Evolutionary conservation across 2,888 invertebrate species (phyloP).

Genomic region (Metacarcinus magister): DNA sequence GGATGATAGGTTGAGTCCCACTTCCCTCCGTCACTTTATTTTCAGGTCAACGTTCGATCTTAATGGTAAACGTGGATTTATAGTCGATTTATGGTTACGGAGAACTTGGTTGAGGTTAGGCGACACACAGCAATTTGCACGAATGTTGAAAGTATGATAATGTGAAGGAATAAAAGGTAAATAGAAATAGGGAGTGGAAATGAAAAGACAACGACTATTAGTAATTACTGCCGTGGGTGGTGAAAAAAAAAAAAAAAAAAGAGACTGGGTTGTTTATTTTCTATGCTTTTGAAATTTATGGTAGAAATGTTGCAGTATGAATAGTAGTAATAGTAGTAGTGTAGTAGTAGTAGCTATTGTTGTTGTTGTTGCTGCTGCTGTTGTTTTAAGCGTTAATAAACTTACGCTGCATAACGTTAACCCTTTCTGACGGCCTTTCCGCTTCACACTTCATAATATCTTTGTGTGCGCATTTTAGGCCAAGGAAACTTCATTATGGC

Average conservation of each 20-base stretch:
- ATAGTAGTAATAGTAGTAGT: not conserved
- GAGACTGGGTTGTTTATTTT: not conserved
- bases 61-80: not conserved
- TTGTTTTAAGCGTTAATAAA: not conserved
- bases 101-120: not conserved
- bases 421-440: not conserved
- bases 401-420: too few relatives aligned
- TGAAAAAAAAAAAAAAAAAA: not conserved
- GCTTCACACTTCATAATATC: not conserved
- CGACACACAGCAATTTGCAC: not conserved
- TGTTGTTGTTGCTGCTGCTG: not conserved
- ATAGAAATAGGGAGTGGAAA: not conserved
- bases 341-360: not conserved
- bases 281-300: not conserved
- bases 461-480: not conserved
- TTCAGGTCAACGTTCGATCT: not conserved
- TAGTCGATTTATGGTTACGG: not conserved
- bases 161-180: not conserved
- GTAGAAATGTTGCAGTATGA: not conserved
- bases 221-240: not conserved
- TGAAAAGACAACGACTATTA: not conserved
- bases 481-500: not conserved
- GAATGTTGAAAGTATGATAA: not conserved
- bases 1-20: not conserved
- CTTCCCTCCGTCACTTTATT: not conserved